Percentiles rank a stretch among this genome's conserved stretches.
phyloP scores from a whole-genome alignment of 2,888 invertebrate genomes.

The Muscina levida region DNA sequence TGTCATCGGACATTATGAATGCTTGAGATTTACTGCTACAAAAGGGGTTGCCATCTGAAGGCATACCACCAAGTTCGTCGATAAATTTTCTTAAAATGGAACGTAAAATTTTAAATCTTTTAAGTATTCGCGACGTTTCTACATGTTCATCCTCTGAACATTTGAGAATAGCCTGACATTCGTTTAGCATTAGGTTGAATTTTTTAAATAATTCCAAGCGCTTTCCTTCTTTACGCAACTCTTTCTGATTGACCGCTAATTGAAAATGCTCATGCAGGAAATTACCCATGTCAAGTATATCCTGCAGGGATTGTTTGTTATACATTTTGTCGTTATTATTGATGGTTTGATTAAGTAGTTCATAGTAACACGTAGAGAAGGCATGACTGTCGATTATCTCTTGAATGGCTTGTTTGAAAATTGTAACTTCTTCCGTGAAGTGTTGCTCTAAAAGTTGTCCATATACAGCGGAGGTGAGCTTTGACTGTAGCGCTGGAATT shows the following conservation, averaged over 20 bases:
- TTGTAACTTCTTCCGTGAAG: constrained; percentile 75
- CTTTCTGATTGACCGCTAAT: constrained; percentile 70
- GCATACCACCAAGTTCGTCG: constrained; percentile 64
- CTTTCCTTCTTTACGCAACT: constrained; percentile 65
- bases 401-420: constrained; percentile 74
- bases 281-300: constrained; percentile 73
- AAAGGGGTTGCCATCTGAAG: not conserved
- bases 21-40: constrained; percentile 45
- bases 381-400: constrained; percentile 77
- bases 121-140: constrained; percentile 73
- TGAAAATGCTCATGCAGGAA: constrained; percentile 75
- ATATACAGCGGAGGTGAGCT: constrained; percentile 68
- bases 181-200: constrained; percentile 73
- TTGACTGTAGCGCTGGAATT: constrained; percentile 76
- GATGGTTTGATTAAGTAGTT: constrained; percentile 72
- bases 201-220: constrained; percentile 71
- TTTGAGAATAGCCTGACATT: constrained; percentile 76
- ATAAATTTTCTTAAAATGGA: constrained; percentile 74
- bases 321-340: constrained; percentile 69
- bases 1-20: constrained; percentile 68
- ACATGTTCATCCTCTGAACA: constrained; percentile 73
- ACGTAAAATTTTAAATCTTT: constrained; percentile 78
- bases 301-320: constrained; percentile 69
- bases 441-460: constrained; percentile 77
- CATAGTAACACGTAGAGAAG: constrained; percentile 73